A percentile compares a stretch with the other conserved stretches of the same genome.
phyloP scores from a whole-genome alignment of 2,113 vertebrate genomes.

The Protobothrops mucrosquamatus region DNA sequence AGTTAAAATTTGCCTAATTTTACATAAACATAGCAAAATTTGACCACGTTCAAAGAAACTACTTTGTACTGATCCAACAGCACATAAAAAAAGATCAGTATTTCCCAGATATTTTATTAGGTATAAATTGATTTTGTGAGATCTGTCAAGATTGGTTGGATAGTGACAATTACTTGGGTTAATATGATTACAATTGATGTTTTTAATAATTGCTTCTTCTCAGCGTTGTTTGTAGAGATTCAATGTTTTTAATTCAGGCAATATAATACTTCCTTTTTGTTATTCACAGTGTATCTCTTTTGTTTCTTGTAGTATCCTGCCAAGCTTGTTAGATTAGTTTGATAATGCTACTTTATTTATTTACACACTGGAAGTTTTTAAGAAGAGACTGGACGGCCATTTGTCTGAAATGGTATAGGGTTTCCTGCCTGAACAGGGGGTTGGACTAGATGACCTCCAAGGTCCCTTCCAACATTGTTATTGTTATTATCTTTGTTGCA shows the following conservation, averaged over 20 bases:
- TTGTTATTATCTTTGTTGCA: not conserved
- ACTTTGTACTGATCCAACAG: not conserved
- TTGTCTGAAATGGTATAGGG: no score
- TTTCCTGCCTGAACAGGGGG: no score
- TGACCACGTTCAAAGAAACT: not conserved
- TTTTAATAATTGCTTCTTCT: not conserved
- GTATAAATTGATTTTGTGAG: not conserved
- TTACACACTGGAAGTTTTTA: not conserved
- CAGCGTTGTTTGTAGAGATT: not conserved
- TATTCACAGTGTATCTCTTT: not conserved
- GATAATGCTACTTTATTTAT: not conserved
- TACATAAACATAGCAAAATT: not conserved
- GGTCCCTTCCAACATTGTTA: no score
- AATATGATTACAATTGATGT: not conserved
- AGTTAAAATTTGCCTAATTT: not conserved
- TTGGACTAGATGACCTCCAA: no score
- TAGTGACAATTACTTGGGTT: not conserved
- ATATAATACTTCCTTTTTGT: not conserved
- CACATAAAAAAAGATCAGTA: not conserved
- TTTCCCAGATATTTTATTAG: not conserved
- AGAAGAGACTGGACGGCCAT: no score
- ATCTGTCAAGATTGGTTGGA: not conserved
- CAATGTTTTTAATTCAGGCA: not conserved
- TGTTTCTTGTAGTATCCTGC: not conserved
- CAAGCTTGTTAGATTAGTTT: not conserved